phyloP scores from a whole-genome alignment of 1,140 invertebrate genomes.

The Pseudomyrmex flavicornis region DNA sequence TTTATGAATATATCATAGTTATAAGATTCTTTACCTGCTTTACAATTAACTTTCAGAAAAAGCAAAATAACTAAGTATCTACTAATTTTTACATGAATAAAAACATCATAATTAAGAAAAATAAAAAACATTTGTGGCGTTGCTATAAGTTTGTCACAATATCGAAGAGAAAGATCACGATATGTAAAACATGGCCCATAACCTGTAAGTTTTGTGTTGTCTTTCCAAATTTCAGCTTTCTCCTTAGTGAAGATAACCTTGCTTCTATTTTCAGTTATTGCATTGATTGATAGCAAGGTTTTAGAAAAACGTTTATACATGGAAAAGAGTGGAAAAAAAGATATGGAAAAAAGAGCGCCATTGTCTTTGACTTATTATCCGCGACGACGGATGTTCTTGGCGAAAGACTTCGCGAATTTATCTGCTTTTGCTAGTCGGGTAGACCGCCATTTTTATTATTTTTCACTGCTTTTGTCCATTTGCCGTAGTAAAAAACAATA shows the following conservation, averaged over 20 bases:
- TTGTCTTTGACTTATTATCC: slow-evolving; percentile 40
- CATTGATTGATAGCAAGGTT: too few species aligned
- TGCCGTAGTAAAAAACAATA: slow-evolving; percentile 44
- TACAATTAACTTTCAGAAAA: not conserved
- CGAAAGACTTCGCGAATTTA: slow-evolving; percentile 32
- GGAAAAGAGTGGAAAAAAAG: not conserved
- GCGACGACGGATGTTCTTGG: slow-evolving; percentile 14
- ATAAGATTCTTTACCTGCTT: not conserved
- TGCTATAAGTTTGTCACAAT: slow-evolving; percentile 8
- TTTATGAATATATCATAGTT: too few species aligned
- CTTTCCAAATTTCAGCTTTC: too few species aligned
- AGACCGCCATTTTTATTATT: slow-evolving; percentile 52
- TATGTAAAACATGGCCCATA: not conserved
- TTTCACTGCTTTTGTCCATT: not conserved
- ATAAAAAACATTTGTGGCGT: not conserved
- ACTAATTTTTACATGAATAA: not conserved
- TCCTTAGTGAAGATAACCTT: too few species aligned
- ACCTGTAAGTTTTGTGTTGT: too few species aligned
- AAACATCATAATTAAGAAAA: not conserved
- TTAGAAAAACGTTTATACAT: slow-evolving; percentile 37
- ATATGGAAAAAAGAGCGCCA: slow-evolving; percentile 27
- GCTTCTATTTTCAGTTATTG: too few species aligned
- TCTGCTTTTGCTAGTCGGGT: slow-evolving; percentile 20
- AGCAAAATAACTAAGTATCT: not conserved
- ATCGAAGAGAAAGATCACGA: not conserved